These are phyloP conservation scores for Aspidiotus rigidus DNA, from an alignment of 2,888 invertebrate species.

Conservation along the genomic window DNA sequence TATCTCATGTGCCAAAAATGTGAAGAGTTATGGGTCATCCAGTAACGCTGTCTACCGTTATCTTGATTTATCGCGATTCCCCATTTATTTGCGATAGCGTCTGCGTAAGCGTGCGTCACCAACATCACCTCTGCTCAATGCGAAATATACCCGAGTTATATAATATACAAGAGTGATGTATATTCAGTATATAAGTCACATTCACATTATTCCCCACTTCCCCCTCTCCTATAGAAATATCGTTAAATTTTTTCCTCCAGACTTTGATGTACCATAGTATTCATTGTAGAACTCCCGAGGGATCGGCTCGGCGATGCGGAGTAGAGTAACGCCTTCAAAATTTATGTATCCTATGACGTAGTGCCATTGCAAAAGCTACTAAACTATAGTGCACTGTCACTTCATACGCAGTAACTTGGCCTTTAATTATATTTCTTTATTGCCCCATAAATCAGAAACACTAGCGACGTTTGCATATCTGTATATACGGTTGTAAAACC, in stretches of 20 bases:
- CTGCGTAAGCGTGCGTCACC: not conserved
- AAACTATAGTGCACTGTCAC: conserved; percentile 14
- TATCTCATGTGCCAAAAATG: conserved; percentile 34
- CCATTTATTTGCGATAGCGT: conserved; percentile 14
- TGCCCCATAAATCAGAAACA: conserved; percentile 34
- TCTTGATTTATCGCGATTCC: conserved; percentile 34
- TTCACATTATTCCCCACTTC: conserved; percentile 19
- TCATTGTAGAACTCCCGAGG: conserved; percentile 29
- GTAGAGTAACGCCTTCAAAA: conserved; percentile 28
- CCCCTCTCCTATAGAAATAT: conserved; percentile 17
- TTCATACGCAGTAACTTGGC: conserved; percentile 32
- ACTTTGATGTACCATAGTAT: conserved; percentile 16
- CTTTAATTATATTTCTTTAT: conserved; percentile 35
- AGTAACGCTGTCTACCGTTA: conserved; percentile 33
- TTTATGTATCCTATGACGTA: conserved; percentile 34
- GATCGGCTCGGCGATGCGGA: conserved; percentile 16
- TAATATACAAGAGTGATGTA: not conserved
- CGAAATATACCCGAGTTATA: not conserved
- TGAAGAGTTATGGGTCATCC: conserved; percentile 35
- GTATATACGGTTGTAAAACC: conserved; percentile 16
- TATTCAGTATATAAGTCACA: conserved; percentile 9
- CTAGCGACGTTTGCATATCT: conserved; percentile 28
- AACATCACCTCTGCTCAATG: not conserved
- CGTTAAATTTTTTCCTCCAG: conserved; percentile 32
- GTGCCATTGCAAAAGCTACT: conserved; percentile 33